These are phyloP conservation scores for Pogonocichla stellata DNA, from an alignment of 2,113 vertebrate genomes.

Conservation along the genomic window DNA sequence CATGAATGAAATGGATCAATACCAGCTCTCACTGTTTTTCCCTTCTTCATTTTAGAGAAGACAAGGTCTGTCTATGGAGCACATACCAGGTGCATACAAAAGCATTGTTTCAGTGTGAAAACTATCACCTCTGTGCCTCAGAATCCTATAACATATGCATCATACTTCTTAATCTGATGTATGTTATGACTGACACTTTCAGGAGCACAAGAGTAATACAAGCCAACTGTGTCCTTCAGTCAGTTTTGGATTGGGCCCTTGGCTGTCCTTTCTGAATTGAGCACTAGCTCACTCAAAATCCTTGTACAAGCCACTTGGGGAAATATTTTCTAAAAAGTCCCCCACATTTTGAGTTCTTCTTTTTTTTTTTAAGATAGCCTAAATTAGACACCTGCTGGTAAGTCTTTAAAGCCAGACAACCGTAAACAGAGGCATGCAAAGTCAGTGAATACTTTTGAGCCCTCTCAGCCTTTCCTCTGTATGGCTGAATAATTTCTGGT, in stretches of 20 bases:
- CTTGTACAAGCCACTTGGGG: neutral
- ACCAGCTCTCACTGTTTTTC: neutral
- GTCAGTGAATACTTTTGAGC: slow-evolving; percentile 40
- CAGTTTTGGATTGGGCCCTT: neutral
- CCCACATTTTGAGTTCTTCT: slow-evolving; percentile 36
- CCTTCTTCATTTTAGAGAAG: neutral
- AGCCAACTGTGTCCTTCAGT: rapidly evolving
- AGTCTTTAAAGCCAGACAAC: slow-evolving; percentile 63
- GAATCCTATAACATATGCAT: neutral
- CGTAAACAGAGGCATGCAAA: slow-evolving; percentile 64
- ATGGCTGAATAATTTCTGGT: slow-evolving; percentile 49
- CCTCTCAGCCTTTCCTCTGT: slow-evolving; percentile 1
- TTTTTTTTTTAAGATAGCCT: slow-evolving; percentile 6
- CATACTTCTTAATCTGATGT: neutral
- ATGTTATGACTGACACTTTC: neutral
- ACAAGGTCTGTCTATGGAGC: neutral
- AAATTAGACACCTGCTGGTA: slow-evolving; percentile 65
- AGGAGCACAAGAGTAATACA: neutral
- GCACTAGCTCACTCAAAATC: neutral
- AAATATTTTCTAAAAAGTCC: slow-evolving; percentile 55
- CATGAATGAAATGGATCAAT: neutral
- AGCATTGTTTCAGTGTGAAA: slow-evolving; percentile 43
- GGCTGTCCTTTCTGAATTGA: neutral
- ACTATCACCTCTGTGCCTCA: neutral
- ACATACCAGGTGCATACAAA: neutral